Conservation (phyloP, 1,140 invertebrate genomes). For the Oppia nitens region DNA sequence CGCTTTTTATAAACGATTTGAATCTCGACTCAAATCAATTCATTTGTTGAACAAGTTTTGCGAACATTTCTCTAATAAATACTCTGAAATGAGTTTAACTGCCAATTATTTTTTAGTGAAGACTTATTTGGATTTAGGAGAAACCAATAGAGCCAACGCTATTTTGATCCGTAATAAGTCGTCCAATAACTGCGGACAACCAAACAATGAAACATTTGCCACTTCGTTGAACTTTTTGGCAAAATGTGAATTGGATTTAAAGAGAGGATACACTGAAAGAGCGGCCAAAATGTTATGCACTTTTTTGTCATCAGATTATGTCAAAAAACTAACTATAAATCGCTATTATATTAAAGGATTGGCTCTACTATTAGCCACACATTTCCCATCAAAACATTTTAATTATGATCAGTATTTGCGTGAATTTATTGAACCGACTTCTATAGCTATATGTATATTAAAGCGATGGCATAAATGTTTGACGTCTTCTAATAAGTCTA, state of each 20-base stretch:
- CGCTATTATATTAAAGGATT: constrained; percentile 6
- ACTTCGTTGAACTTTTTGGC: neutral
- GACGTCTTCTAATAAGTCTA: neutral
- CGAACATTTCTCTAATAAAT: neutral
- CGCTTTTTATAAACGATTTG: neutral
- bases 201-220: neutral
- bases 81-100: neutral
- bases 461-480: constrained; percentile 5
- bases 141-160: neutral
- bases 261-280: neutral
- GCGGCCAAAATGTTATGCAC: neutral
- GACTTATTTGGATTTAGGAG: constrained; percentile 1
- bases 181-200: neutral
- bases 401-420: neutral
- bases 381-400: constrained; percentile 7
- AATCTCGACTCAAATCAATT: neutral
- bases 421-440: constrained; percentile 13
- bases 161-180: neutral
- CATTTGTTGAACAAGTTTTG: neutral
- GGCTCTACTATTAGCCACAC: constrained; percentile 6
- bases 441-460: constrained; percentile 7
- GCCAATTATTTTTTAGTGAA: constrained; percentile 1
- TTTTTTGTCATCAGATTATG: constrained; percentile 6
- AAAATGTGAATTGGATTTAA: constrained; percentile 7
- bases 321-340: constrained; percentile 13